Conservation (phyloP, 2,888 invertebrate species). For the Tinea trinotella region DNA sequence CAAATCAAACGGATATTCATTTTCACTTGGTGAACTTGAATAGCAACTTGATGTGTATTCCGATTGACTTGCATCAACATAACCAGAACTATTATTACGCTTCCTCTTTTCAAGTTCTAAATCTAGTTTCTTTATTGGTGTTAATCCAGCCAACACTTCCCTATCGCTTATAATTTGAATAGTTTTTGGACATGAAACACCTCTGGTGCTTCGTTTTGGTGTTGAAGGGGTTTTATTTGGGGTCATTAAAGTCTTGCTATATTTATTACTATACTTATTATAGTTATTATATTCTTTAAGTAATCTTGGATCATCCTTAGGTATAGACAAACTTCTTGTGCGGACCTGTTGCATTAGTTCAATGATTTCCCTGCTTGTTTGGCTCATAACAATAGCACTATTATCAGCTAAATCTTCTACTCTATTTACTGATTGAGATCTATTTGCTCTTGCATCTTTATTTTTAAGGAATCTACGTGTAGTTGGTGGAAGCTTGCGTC, state of each 20-base stretch:
- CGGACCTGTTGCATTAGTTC: conserved; percentile 63
- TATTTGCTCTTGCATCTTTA: conserved; percentile 57
- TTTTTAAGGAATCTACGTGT: conserved; percentile 58
- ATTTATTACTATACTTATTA: conserved; percentile 21
- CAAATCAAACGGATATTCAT: conserved; percentile 65
- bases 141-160: conserved; percentile 67
- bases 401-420: conserved; percentile 51
- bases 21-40: conserved; percentile 65
- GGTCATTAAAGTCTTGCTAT: conserved; percentile 65
- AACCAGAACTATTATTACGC: conserved; percentile 48
- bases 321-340: conserved; percentile 63
- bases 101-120: conserved; percentile 45
- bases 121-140: conserved; percentile 46
- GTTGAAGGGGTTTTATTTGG: conserved; percentile 63
- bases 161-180: conserved; percentile 64
- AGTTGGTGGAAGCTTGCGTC: conserved; percentile 53
- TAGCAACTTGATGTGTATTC: conserved; percentile 68
- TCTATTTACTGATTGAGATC: conserved; percentile 72
- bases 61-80: conserved; percentile 65
- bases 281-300: conserved; percentile 36
- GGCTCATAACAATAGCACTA: conserved; percentile 55
- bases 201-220: conserved; percentile 41
- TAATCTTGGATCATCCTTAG: conserved; percentile 61
- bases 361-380: conserved; percentile 61
- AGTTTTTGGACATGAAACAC: conserved; percentile 67